Base-by-base conservation (phyloP, 92 coral and sea anemone genomes). In the Phenganax subtilis region DNA sequence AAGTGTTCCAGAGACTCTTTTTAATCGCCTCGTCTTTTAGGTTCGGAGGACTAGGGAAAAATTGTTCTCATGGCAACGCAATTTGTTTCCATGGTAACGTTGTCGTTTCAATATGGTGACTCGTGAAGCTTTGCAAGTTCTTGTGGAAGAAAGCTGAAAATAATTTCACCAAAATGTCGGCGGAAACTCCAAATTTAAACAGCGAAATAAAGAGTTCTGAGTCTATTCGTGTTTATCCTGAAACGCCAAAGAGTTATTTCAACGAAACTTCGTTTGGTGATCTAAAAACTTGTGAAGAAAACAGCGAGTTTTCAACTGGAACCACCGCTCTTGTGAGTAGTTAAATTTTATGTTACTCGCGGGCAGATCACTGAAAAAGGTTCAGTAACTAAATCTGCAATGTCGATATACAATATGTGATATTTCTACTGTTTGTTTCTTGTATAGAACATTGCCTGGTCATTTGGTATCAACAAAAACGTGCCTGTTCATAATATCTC, bases 401-500 rank as follows among this genome's bases (percentile, higher is more conserved):
- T 1, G 47, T 37, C 5, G 2, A 37, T 71, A 31, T 31, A 6
- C 75, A 30, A 44, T 7, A 71, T 67, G 5, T 60, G 0, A 57
- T 20, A 20, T 20, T 20, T 20, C 25, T 20, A 20, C 25, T 20
- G 25, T 20, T 20, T 20, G 25, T 30, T 74, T 16, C 7, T 54
- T n/a, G 55, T 81, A 16, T 77, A 96, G 99, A 91, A 91, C 80
- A 87, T 96, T 88, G 87, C 89, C 53, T 96, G 99, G 99, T 87
- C 97, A 14, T 96, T 90, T 83, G 99, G 99, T 47, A 87, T 96
- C 53, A 96, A 96, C 80, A 89, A 72, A 71, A 83, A 81, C 25
- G 90, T 96, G 0, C 93, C 94, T 10, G 94, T 87, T 16, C 93
- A 90, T 47, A 96, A 96, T 71, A 77, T 96, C 59, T 96, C 99